A percentile compares a stretch with the other conserved stretches of the same genome.
Conservation (phyloP, 2,113 vertebrate species). For the Circaetus gallicus region DNA sequence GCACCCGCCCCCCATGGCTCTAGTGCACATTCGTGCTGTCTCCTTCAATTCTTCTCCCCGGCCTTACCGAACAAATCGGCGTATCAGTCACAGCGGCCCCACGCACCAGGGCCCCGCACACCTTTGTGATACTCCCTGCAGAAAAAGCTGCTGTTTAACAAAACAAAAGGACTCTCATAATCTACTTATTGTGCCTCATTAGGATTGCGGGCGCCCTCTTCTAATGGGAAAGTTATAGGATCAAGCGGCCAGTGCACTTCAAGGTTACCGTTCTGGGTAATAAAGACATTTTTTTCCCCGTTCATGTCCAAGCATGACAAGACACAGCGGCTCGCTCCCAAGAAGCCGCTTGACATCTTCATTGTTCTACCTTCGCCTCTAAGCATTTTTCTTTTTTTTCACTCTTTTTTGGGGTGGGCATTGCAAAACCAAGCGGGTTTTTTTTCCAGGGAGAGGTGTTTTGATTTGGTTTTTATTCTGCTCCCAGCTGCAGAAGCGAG, state of each 20-base stretch:
- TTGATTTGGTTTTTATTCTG: neutral
- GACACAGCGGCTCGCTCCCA: constrained; percentile 29
- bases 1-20: constrained; percentile 26
- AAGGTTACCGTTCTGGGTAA: constrained; percentile 55
- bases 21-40: neutral
- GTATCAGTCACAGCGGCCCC: constrained; percentile 26
- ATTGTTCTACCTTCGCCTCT: constrained; percentile 46
- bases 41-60: constrained; percentile 5
- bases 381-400: neutral
- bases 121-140: constrained; percentile 36
- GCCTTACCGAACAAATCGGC: neutral
- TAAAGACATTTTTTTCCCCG: constrained; percentile 63
- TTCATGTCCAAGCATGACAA: constrained; percentile 64
- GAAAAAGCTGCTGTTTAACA: constrained; percentile 64
- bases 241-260: constrained; percentile 51
- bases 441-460: neutral
- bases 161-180: constrained; percentile 65
- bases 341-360: constrained; percentile 65
- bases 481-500: neutral
- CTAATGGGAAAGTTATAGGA: constrained; percentile 66
- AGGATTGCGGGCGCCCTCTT: constrained; percentile 51
- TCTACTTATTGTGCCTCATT: constrained; percentile 70
- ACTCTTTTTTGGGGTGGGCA: neutral
- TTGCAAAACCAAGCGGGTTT: neutral
- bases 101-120: constrained; percentile 42